Conservation (phyloP, 2,888 invertebrate genomes). For the Nomada hirtipes region DNA sequence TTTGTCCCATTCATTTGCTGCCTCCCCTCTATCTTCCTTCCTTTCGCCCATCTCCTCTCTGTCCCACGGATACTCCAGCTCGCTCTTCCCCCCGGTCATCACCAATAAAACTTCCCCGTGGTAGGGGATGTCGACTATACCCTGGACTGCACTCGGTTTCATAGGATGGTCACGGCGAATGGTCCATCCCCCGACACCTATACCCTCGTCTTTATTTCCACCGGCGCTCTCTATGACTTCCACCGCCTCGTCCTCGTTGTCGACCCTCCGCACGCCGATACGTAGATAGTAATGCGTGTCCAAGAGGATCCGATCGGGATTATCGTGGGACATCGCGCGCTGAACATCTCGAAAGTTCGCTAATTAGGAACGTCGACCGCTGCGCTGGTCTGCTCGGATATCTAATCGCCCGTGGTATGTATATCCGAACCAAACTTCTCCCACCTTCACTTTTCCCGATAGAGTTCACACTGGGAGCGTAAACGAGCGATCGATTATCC, state of each 20-base stretch:
- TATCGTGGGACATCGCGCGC: conserved; percentile 44
- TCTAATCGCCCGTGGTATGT: not conserved
- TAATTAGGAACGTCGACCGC: conserved; percentile 38
- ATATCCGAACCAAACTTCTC: not conserved
- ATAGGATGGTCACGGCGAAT: conserved; percentile 81
- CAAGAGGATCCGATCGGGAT: conserved; percentile 59
- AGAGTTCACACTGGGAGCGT: not conserved
- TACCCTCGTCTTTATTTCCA: conserved; percentile 82
- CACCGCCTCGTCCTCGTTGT: conserved; percentile 23
- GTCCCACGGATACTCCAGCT: not conserved
- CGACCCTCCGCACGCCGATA: conserved; percentile 28
- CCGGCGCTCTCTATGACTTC: conserved; percentile 71
- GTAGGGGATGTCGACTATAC: conserved; percentile 74
- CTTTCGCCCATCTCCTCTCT: not conserved
- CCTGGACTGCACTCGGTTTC: conserved; percentile 80
- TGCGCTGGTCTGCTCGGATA: not conserved
- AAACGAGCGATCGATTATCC: conserved; percentile 1
- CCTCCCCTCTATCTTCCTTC: conserved; percentile 60
- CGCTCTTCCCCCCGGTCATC: conserved; percentile 53
- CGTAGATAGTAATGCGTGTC: conserved; percentile 51
- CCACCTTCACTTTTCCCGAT: not conserved
- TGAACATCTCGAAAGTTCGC: conserved; percentile 17
- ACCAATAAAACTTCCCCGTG: conserved; percentile 74
- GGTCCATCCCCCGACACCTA: conserved; percentile 81
- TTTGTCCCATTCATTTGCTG: not conserved